These are phyloP conservation scores for Protodeltote pygarga DNA, from an alignment of 2,888 invertebrate species.

Conservation along the genomic window DNA sequence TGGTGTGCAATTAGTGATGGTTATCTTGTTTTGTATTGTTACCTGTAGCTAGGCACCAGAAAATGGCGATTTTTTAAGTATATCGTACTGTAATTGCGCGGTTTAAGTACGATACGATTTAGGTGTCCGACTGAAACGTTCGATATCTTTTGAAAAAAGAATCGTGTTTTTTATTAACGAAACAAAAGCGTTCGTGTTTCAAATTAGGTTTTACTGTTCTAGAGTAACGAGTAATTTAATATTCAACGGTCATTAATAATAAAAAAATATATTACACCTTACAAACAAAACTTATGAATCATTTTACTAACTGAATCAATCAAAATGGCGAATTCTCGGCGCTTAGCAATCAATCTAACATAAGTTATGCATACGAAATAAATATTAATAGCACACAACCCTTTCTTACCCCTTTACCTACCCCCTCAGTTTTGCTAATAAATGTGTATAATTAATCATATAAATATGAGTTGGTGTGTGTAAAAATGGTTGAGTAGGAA, in stretches of 20 bases:
- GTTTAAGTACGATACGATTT: constrained; percentile 31
- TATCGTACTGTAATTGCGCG: constrained; percentile 39
- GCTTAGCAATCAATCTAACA: constrained; percentile 63
- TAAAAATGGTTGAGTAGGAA: constrained; percentile 36
- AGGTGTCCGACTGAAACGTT: constrained; percentile 25
- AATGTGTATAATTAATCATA: constrained; percentile 85
- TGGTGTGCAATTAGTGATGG: constrained; percentile 79
- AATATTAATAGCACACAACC: constrained; percentile 82
- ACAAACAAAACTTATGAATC: constrained; percentile 48
- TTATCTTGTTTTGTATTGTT: constrained; percentile 70
- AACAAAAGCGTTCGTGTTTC: too few relatives aligned
- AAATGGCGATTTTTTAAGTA: constrained; percentile 50
- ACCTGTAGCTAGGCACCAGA: constrained; percentile 49
- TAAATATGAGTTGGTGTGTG: constrained; percentile 63
- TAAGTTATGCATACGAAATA: constrained; percentile 78
- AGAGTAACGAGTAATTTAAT: constrained; percentile 16
- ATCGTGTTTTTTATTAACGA: too few relatives aligned
- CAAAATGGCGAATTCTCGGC: constrained; percentile 51
- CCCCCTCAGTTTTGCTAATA: constrained; percentile 73
- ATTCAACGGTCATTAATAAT: constrained; percentile 28
- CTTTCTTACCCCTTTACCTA: constrained; percentile 75
- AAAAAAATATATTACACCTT: constrained; percentile 14
- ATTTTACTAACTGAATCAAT: constrained; percentile 49
- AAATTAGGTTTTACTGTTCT: too few relatives aligned
- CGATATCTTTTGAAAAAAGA: constrained; percentile 22